Evolutionary conservation across 2,888 invertebrate species (phyloP).

Genomic region (Artemia sinica): DNA sequence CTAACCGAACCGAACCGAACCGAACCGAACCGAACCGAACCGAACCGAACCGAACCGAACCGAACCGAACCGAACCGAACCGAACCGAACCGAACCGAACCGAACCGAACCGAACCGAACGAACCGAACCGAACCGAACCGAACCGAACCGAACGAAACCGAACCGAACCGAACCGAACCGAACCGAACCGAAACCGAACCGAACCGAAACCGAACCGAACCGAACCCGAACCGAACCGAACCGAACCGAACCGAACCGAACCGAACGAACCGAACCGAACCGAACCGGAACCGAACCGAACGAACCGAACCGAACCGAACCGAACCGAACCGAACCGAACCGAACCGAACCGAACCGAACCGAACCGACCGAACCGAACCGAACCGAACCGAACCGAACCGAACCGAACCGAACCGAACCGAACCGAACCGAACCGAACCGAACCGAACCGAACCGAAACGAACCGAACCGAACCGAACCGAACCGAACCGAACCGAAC

Average conservation of each 20-base stretch:
- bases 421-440: conserved; percentile 22
- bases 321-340: conserved; percentile 23
- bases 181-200: too few species aligned
- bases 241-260: conserved; percentile 23
- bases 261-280: too few species aligned
- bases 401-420: conserved; percentile 22
- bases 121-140: too few species aligned
- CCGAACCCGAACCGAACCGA: too few species aligned
- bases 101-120: too few species aligned
- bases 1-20: too few species aligned
- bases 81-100: conserved; percentile 20
- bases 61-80: conserved; percentile 22
- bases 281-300: too few species aligned
- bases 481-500: conserved; percentile 23
- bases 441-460: too few species aligned
- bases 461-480: conserved; percentile 20
- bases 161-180: conserved; percentile 23
- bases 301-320: too few species aligned
- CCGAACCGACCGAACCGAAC: conserved; percentile 22
- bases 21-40: conserved; percentile 23
- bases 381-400: conserved; percentile 23
- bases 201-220: too few species aligned
- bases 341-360: conserved; percentile 22
- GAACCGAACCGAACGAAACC: too few species aligned
- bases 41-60: conserved; percentile 23